phyloP scores from a whole-genome alignment of 2,888 invertebrate genomes.

The Philereme vetulata region DNA sequence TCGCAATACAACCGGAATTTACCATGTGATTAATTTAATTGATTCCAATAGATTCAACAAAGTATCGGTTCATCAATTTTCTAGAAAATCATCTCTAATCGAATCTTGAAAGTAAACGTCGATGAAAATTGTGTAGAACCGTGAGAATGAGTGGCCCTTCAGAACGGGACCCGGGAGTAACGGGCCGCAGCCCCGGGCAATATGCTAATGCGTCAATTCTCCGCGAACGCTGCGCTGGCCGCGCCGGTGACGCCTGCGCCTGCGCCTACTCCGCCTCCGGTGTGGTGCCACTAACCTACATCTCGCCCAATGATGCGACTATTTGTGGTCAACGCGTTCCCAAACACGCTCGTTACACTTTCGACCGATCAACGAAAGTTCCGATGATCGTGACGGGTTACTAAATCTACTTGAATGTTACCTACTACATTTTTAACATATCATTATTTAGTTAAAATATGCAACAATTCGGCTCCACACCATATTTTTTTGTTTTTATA shows the following conservation, averaged over 20 bases:
- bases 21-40: slow-evolving; percentile 4
- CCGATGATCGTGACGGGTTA: slow-evolving; percentile 58
- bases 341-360: slow-evolving; percentile 79
- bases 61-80: slow-evolving; percentile 21
- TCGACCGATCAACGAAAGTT: slow-evolving; percentile 78
- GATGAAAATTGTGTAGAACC: slow-evolving; percentile 57
- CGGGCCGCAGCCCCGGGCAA: slow-evolving; percentile 71
- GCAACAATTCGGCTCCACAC: not conserved
- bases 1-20: slow-evolving; percentile 3
- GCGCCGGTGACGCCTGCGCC: slow-evolving; percentile 42
- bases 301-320: slow-evolving; percentile 74
- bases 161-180: slow-evolving; percentile 72
- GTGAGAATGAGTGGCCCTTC: slow-evolving; percentile 69
- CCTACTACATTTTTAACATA: slow-evolving; percentile 3
- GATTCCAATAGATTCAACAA: slow-evolving; percentile 6
- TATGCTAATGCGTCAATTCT: slow-evolving; percentile 73
- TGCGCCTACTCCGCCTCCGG: slow-evolving; percentile 58
- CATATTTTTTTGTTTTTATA: too few relatives aligned
- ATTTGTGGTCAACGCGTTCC: slow-evolving; percentile 72
- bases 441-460: too few relatives aligned
- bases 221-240: slow-evolving; percentile 52
- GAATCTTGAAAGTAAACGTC: slow-evolving; percentile 39
- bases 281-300: slow-evolving; percentile 80
- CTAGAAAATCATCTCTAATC: slow-evolving; percentile 33
- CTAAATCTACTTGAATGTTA: slow-evolving; percentile 43